Conservation (phyloP, 2,113 vertebrate genomes). For the Spilogale gracilis region DNA sequence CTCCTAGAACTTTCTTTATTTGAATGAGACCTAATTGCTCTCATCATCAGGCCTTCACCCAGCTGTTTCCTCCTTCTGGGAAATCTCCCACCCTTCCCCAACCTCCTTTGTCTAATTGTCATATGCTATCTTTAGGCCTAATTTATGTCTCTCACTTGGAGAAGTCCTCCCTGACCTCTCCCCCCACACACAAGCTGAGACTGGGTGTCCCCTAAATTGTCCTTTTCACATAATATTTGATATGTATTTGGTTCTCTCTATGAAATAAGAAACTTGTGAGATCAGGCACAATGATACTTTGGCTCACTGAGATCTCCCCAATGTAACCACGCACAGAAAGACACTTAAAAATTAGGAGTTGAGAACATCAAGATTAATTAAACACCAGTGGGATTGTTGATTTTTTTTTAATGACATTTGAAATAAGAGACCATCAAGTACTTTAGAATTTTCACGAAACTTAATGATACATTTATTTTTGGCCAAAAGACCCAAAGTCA, state of each 20-base stretch:
- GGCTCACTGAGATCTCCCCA: neutral
- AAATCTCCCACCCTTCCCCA: neutral
- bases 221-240: neutral
- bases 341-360: constrained; percentile 3
- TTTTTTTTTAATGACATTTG: neutral
- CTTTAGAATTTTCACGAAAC: constrained; percentile 35
- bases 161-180: neutral
- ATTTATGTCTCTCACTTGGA: neutral
- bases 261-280: neutral
- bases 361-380: neutral
- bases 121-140: neutral
- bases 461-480: constrained; percentile 43
- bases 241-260: neutral
- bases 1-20: neutral
- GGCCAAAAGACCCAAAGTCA: constrained; percentile 31
- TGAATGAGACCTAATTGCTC: neutral
- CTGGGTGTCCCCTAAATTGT: neutral
- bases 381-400: neutral
- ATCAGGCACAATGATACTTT: neutral
- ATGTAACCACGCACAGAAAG: neutral
- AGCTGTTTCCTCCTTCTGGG: neutral
- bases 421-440: constrained; percentile 28
- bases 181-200: neutral
- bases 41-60: neutral
- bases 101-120: neutral